phyloP scores from a whole-genome alignment of 2,113 vertebrate species.

The Passer montanus region DNA sequence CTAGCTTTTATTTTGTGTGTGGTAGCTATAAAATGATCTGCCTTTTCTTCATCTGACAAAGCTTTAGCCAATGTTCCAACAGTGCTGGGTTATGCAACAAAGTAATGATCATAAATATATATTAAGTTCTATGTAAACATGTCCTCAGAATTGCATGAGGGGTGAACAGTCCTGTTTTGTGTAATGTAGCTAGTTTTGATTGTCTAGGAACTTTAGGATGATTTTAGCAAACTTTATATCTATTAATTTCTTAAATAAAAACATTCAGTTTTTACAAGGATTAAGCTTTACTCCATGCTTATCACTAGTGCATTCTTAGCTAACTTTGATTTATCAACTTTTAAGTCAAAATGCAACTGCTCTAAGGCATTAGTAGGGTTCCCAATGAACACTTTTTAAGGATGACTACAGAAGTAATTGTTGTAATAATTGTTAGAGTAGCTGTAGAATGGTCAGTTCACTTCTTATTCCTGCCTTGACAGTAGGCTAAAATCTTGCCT shows the following conservation, averaged over 20 bases:
- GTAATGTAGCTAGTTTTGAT: not conserved
- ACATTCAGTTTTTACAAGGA: not conserved
- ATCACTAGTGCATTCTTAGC: not conserved
- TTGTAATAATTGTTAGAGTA: not conserved
- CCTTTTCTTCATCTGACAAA: not conserved
- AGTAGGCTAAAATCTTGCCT: not conserved
- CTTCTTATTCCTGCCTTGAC: not conserved
- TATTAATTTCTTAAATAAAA: not conserved
- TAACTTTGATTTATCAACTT: not conserved
- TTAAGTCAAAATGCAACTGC: not conserved
- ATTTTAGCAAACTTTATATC: not conserved
- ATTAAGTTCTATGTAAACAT: conserved; percentile 1
- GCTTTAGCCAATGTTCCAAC: conserved; percentile 2
- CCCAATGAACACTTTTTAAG: not conserved
- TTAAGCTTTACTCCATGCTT: not conserved
- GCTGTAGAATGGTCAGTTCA: not conserved
- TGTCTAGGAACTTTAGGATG: not conserved
- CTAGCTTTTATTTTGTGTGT: not conserved
- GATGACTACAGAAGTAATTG: not conserved
- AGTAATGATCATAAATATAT: conserved; percentile 10
- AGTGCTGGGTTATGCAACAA: conserved; percentile 20
- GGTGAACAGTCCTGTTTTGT: not conserved
- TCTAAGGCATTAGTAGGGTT: not conserved
- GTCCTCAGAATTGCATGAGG: not conserved
- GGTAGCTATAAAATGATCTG: conserved; percentile 33